phyloP scores from a whole-genome alignment of 1,140 invertebrate genomes.

The Brachionus koreanus region DNA sequence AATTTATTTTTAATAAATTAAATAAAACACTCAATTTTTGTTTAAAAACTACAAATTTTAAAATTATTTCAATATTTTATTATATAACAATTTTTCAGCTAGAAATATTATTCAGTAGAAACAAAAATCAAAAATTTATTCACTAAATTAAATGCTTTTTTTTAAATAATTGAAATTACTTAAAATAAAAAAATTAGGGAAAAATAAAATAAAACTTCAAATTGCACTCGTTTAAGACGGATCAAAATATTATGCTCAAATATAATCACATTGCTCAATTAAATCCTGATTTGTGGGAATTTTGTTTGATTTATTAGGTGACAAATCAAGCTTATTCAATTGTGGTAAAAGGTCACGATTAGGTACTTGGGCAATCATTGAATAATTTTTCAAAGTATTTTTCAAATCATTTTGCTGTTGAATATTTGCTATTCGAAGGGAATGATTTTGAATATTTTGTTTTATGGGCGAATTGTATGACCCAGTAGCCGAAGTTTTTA shows the following conservation, averaged over 20 bases:
- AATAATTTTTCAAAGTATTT: neutral
- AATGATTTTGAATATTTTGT: slow-evolving; percentile 19
- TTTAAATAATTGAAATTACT: neutral
- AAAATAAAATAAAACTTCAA: neutral
- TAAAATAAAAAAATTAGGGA: neutral
- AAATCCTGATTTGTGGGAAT: neutral
- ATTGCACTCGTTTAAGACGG: neutral
- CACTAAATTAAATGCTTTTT: neutral
- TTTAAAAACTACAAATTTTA: neutral
- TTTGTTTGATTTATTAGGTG: neutral
- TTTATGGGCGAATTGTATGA: neutral
- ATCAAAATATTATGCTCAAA: slow-evolving; percentile 6
- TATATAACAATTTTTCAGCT: neutral
- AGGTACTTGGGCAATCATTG: neutral
- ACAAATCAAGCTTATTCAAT: neutral
- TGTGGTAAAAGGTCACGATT: neutral
- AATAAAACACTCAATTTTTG: neutral
- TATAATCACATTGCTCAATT: slow-evolving; percentile 24
- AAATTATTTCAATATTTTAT: slow-evolving; percentile 7
- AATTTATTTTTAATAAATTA: neutral
- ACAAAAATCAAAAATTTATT: neutral
- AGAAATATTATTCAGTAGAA: neutral
- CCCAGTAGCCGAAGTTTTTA: neutral
- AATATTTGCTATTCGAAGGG: slow-evolving; percentile 18
- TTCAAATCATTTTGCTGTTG: slow-evolving; percentile 1